Conservation (phyloP, 2,113 vertebrate species). For the Isurus oxyrinchus region DNA sequence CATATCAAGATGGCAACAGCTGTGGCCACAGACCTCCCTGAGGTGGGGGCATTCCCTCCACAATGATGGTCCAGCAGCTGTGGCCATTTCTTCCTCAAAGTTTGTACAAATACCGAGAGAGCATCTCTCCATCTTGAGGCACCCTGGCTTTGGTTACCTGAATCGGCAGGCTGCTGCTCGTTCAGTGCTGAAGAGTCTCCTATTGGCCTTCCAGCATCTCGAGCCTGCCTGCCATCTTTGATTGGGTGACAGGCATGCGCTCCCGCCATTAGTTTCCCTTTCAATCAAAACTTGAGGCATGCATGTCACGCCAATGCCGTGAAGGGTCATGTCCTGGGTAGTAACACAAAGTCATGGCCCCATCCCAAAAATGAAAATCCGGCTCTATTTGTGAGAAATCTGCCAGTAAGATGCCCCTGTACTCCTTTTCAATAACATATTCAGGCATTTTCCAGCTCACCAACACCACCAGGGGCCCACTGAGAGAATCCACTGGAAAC, state of each 20-base stretch:
- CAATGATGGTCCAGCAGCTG: not conserved
- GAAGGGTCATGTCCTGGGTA: too few relatives aligned
- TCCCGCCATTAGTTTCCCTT: not conserved
- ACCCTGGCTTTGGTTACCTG: not conserved
- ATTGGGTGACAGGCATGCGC: not conserved
- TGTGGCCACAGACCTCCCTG: not conserved
- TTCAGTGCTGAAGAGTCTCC: not conserved
- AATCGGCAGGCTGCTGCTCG: too few relatives aligned
- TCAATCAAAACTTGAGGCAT: not conserved
- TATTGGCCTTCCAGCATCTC: not conserved
- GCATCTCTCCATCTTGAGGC: not conserved
- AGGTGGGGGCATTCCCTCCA: not conserved
- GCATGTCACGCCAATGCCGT: not conserved
- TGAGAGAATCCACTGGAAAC: not conserved
- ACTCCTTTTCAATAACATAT: not conserved
- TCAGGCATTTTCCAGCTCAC: not conserved
- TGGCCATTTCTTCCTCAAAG: not conserved
- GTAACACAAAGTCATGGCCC: not conserved
- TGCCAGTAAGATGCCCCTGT: not conserved
- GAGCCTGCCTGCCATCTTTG: too few relatives aligned
- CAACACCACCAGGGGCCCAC: not conserved
- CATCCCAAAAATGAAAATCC: not conserved
- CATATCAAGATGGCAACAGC: not conserved
- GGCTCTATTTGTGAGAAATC: not conserved
- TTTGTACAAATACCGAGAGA: not conserved